Conservation (phyloP, 2,888 invertebrate species). For the Venusia cambrica region DNA sequence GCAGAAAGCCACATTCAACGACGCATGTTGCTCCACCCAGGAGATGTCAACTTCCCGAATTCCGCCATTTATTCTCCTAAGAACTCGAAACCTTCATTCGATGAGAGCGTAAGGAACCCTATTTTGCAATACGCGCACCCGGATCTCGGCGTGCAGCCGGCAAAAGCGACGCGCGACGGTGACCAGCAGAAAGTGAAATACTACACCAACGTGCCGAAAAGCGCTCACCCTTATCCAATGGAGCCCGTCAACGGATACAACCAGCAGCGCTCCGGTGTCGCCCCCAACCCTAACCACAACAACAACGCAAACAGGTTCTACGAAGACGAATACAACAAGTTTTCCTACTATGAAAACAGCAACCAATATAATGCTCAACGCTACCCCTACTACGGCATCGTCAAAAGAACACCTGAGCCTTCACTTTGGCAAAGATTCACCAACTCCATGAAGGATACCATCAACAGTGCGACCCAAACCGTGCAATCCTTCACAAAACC, state of each 20-base stretch:
- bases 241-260: conserved; percentile 69
- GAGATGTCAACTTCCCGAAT: conserved; percentile 83
- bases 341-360: conserved; percentile 79
- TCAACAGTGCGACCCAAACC: conserved; percentile 85
- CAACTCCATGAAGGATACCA: conserved; percentile 86
- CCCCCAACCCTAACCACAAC: conserved; percentile 17
- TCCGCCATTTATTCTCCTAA: conserved; percentile 84
- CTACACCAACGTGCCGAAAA: conserved; percentile 76
- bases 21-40: conserved; percentile 86
- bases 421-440: conserved; percentile 88
- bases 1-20: conserved; percentile 84
- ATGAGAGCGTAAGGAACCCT: conserved; percentile 86
- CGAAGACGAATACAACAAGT: conserved; percentile 75
- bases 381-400: conserved; percentile 83
- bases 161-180: conserved; percentile 78
- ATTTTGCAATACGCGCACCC: conserved; percentile 91
- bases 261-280: conserved; percentile 68
- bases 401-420: conserved; percentile 80
- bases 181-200: conserved; percentile 72
- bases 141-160: conserved; percentile 88
- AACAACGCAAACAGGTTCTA: conserved; percentile 69
- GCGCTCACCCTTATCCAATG: conserved; percentile 81
- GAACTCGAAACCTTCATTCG: conserved; percentile 82
- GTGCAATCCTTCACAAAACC: conserved; percentile 84
- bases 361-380: conserved; percentile 51